Evolutionary conservation across 2,888 invertebrate genomes (phyloP), one percentile per base, ranked within the genome.

Genomic region (Amphipyra berbera): DNA sequence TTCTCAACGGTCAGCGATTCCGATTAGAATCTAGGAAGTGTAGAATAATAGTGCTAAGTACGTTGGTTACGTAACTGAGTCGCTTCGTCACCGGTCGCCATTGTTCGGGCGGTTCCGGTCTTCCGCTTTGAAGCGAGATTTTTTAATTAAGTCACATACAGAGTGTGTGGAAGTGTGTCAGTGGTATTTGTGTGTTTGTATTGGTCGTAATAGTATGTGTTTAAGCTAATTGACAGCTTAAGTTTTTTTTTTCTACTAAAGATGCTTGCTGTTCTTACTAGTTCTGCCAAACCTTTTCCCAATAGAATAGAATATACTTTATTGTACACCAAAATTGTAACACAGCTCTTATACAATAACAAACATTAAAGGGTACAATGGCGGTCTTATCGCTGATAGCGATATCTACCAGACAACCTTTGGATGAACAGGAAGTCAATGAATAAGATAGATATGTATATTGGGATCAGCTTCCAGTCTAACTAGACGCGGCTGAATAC

Each of bases 61-160:
- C 68, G 50, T 2, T 38, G 42, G 48, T 82, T 82, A 50, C 76
- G 69, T 68, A 82, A 82, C 52, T 27, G 40, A 40, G 41, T 15
- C 66, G 69, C 72, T 60, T 69, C 66, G 76, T 73, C 75, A 71
- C 60, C 64, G 46, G 59, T 80, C 76, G 65, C 83, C 73, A 85
- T 85, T 85, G 85, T 83, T 83, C 80, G 82, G 79, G 68, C 42
- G 74, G 80, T 82, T 83, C 83, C 84, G 84, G 81, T 60, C 82
- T 85, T 84, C 85, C 85, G 84, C 73, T 69, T 58, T 55, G 60
- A 58, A 48, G 58, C 37, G 49, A 53, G 69, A 63, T 15, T 65
- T 78, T 79, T 75, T 80, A 79, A 83, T 79, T 81, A 70, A 68
- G 55, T 58, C 15, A 48, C 44, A 42, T 21, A 35, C 61, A 45